Evolutionary conservation across 2,113 vertebrate genomes (phyloP).

Genomic region (Gnathonemus longibarbis): DNA sequence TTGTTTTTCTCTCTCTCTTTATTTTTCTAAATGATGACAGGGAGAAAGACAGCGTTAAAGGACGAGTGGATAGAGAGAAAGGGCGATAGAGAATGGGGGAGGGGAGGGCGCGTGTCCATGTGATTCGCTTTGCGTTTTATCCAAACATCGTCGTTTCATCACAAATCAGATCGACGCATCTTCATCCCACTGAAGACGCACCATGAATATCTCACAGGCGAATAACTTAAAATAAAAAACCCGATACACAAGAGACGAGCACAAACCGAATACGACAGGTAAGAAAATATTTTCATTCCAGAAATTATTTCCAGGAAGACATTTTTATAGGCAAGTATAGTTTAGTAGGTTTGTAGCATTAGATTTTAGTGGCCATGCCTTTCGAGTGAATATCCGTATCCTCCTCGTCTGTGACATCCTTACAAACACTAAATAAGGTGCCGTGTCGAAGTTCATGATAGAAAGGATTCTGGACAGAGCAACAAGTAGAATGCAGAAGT

Average conservation of each 20-base stretch:
- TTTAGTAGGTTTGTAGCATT: neutral
- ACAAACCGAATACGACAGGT: constrained; percentile 4
- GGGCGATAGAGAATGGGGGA: constrained; percentile 1
- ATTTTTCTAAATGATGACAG: neutral
- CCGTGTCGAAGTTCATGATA: constrained; percentile 14
- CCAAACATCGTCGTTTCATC: neutral
- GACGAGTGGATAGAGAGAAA: constrained; percentile 1
- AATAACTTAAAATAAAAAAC: neutral
- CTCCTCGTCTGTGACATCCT: neutral
- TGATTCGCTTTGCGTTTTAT: constrained; percentile 10
- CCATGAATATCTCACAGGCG: neutral
- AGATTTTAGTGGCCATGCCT: neutral
- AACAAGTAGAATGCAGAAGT: constrained; percentile 17
- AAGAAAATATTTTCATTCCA: neutral
- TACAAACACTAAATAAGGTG: constrained; percentile 1
- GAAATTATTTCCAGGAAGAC: neutral
- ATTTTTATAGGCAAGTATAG: neutral
- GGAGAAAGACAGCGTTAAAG: neutral
- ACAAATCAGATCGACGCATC: constrained; percentile 3
- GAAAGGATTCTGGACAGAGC: constrained; percentile 13
- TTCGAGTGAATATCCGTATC: neutral
- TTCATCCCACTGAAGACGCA: neutral
- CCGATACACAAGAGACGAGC: neutral
- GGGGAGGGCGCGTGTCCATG: neutral
- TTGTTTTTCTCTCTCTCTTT: neutral